These are phyloP conservation scores for Aplysia californica DNA, from an alignment of 1,140 invertebrate genomes.

Conservation along the genomic window DNA sequence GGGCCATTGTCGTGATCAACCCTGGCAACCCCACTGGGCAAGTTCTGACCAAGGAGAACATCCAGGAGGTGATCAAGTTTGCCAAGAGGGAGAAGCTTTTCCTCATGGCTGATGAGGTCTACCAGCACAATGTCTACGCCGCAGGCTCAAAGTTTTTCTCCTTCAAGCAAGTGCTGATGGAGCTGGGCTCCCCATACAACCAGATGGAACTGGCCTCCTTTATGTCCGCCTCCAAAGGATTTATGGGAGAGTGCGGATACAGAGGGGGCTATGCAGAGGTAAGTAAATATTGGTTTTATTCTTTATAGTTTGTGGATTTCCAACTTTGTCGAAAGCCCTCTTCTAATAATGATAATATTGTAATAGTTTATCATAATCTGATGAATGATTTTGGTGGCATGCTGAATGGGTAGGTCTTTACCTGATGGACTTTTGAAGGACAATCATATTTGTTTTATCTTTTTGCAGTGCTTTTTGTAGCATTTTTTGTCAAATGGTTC, in stretches of 20 bases:
- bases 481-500: too few species aligned
- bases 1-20: conserved; percentile 96
- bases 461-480: too few species aligned
- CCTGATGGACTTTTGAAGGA: too few species aligned
- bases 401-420: too few species aligned
- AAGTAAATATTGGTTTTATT: not conserved
- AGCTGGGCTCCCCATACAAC: conserved; percentile 89
- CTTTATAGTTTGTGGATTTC: not conserved
- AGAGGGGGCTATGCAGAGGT: conserved; percentile 92
- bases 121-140: conserved; percentile 96
- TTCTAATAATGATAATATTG: too few species aligned
- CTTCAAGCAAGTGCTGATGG: conserved; percentile 89
- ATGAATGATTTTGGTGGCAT: too few species aligned
- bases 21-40: conserved; percentile 96
- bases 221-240: conserved; percentile 96
- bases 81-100: conserved; percentile 88
- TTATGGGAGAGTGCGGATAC: conserved; percentile 85
- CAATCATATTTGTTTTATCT: too few species aligned
- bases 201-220: conserved; percentile 92
- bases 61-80: conserved; percentile 92
- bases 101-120: conserved; percentile 93
- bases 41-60: conserved; percentile 89
- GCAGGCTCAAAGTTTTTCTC: conserved; percentile 89
- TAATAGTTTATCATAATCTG: too few species aligned
- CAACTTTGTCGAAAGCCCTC: too few species aligned